Conservation (phyloP, 1,140 invertebrate species). For the Acarapis woodi region DNA sequence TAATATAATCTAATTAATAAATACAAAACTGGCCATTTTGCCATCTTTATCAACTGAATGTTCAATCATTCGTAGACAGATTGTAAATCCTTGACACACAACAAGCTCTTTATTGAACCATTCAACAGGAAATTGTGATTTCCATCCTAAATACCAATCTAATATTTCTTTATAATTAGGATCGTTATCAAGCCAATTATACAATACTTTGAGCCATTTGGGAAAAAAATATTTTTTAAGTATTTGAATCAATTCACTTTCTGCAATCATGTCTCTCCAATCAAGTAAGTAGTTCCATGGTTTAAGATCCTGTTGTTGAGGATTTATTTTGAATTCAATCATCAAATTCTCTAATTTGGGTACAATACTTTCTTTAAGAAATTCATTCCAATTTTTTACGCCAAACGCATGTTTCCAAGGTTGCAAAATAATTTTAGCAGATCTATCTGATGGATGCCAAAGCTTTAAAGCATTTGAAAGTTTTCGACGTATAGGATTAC, state of each 20-base stretch:
- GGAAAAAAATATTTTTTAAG: conserved; percentile 62
- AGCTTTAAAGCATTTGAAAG: conserved; percentile 49
- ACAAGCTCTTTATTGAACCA: conserved; percentile 32
- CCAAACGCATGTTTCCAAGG: conserved; percentile 70
- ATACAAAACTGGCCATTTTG: too few species aligned
- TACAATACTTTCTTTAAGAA: conserved; percentile 60
- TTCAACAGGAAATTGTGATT: conserved; percentile 35
- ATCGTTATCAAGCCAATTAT: conserved; percentile 44
- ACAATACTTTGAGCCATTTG: conserved; percentile 45
- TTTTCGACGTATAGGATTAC: conserved; percentile 73
- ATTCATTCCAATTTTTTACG: conserved; percentile 45
- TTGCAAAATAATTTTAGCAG: conserved; percentile 60
- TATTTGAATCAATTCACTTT: conserved; percentile 33
- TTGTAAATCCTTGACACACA: too few species aligned
- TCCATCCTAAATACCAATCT: conserved; percentile 68
- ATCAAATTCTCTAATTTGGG: conserved; percentile 54
- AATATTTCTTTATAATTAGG: conserved; percentile 53
- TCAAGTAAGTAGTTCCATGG: conserved; percentile 58
- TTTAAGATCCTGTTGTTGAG: conserved; percentile 37
- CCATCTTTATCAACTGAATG: too few species aligned
- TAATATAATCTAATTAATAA: too few species aligned
- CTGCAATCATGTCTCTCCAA: conserved; percentile 47
- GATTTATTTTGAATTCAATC: conserved; percentile 47
- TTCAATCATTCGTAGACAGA: too few species aligned
- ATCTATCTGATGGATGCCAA: conserved; percentile 75